Evolutionary conservation across 2,113 vertebrate genomes (phyloP).

Genomic region (Limanda limanda): DNA sequence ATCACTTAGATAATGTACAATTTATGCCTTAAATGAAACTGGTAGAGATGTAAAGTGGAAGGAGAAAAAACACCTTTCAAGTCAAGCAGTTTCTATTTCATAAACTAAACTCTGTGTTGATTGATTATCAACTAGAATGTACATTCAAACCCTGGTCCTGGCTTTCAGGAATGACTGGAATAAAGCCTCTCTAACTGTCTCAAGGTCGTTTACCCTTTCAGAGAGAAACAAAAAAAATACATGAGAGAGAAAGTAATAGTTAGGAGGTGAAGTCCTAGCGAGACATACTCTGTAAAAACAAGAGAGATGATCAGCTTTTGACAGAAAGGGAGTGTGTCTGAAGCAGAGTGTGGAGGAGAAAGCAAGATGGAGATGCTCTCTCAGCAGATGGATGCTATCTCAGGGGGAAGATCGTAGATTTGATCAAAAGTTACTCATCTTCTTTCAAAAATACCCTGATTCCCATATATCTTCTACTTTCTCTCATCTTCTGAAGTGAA

Average conservation of each 20-base stretch:
- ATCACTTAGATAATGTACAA: not conserved
- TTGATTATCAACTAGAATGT: not conserved
- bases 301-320: not conserved
- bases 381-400: constrained; percentile 38
- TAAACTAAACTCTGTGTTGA: no score
- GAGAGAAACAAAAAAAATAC: not conserved
- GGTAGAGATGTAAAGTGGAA: no score
- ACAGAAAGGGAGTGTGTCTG: not conserved
- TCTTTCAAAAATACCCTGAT: not conserved
- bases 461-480: constrained; percentile 1
- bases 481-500: constrained; percentile 24
- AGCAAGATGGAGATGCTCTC: constrained; percentile 6
- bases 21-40: not conserved
- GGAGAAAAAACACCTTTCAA: no score
- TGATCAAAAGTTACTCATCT: constrained; percentile 35
- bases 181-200: no score
- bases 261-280: not conserved
- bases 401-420: constrained; percentile 18
- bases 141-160: not conserved
- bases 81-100: no score
- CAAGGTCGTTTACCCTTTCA: not conserved
- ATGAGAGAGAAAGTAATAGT: not conserved
- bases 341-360: not conserved
- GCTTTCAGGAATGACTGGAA: not conserved
- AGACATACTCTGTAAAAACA: not conserved